Conservation (phyloP, 2,113 vertebrate species). For the Chelonoidis abingdonii region DNA sequence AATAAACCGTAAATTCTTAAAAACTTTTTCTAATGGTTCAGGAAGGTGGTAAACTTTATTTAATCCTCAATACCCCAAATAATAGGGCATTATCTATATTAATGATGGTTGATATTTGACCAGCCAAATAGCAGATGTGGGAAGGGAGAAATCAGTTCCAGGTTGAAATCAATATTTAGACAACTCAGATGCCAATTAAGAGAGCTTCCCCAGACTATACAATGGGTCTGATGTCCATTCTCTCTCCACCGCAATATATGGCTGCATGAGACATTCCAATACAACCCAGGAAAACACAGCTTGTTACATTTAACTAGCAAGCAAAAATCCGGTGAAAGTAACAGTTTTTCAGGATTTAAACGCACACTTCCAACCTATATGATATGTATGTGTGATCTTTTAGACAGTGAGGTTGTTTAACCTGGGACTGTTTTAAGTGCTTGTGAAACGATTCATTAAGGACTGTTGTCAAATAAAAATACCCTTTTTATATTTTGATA, state of each 20-base stretch:
- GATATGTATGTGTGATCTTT: neutral
- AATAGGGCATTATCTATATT: neutral
- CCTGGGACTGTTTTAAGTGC: neutral
- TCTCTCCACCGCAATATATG: neutral
- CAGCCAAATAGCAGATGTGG: neutral
- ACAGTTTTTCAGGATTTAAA: neutral
- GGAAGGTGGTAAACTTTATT: neutral
- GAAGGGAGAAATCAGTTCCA: neutral
- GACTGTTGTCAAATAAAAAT: neutral
- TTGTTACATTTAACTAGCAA: neutral
- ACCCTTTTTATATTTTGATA: neutral
- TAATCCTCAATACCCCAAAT: neutral
- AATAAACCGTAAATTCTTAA: neutral
- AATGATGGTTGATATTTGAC: neutral
- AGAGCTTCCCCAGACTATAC: neutral
- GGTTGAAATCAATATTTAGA: neutral
- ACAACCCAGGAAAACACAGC: neutral
- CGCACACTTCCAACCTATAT: neutral
- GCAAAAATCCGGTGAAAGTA: neutral
- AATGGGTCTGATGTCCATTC: neutral
- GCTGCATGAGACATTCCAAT: neutral
- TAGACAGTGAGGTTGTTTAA: neutral
- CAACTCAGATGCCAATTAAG: neutral
- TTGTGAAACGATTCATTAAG: neutral
- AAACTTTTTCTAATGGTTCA: neutral